Evolutionary conservation across 2,113 vertebrate species (phyloP).

Genomic region (Bubalus kerabau): DNA sequence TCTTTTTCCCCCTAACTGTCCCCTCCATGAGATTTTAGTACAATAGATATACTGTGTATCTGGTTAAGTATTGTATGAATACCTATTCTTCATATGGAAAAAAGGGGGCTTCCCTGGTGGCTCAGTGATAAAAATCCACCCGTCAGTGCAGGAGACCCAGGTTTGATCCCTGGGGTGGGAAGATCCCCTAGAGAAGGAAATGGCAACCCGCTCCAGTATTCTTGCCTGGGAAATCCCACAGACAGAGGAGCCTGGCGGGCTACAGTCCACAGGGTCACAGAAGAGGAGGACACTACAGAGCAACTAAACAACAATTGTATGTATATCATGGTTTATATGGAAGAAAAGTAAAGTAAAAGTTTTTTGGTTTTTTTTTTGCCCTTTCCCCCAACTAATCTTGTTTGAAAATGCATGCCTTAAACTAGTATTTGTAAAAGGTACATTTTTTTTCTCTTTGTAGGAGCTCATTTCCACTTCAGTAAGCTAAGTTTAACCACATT

Average conservation of each 20-base stretch:
- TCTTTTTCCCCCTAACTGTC: not conserved
- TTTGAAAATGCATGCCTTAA: not conserved
- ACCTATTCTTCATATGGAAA: not conserved
- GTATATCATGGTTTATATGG: not conserved
- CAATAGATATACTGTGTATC: not conserved
- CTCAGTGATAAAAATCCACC: not conserved
- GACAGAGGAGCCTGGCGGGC: not conserved
- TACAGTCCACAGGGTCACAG: not conserved
- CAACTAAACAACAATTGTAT: not conserved
- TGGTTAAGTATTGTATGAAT: not conserved
- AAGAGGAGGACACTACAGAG: not conserved
- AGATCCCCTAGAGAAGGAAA: not conserved
- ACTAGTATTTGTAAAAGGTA: not conserved
- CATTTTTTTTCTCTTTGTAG: not conserved
- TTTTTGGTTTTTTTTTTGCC: not conserved
- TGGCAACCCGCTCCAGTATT: not conserved
- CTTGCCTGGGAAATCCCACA: not conserved
- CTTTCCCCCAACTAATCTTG: not conserved
- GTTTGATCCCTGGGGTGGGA: not conserved
- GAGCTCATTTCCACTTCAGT: conserved; percentile 16
- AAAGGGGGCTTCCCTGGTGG: not conserved
- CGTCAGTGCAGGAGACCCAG: not conserved
- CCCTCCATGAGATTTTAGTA: not conserved
- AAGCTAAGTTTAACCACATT: conserved; percentile 38
- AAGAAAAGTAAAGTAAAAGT: not conserved